Evolutionary conservation across 2,113 vertebrate genomes (phyloP).

Genomic region (Rynchops niger): DNA sequence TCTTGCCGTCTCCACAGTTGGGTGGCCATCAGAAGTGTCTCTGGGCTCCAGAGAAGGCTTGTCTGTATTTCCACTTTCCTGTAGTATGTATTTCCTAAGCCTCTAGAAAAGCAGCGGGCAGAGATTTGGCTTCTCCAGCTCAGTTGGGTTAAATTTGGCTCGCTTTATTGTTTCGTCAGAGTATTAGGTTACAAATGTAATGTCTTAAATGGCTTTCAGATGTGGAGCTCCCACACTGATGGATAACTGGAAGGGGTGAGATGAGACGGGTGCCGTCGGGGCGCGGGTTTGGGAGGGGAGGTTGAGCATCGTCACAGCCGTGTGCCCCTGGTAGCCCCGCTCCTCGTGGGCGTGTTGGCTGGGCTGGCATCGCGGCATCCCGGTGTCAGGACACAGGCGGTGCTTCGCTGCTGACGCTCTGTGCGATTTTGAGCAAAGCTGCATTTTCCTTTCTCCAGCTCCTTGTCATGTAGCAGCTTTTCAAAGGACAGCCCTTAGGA

Average conservation of each 20-base stretch:
- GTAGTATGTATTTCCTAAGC: not conserved
- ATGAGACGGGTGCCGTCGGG: rapidly evolving
- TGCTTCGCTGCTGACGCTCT: not conserved
- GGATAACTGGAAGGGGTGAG: not conserved
- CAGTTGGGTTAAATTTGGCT: not conserved
- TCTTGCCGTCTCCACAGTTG: not conserved
- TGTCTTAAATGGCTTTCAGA: not conserved
- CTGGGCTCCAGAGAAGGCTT: not conserved
- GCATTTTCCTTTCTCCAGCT: not conserved
- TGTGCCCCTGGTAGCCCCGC: not conserved
- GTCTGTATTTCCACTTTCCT: not conserved
- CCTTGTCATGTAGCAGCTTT: not conserved
- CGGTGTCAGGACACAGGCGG: rapidly evolving
- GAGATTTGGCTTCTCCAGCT: not conserved
- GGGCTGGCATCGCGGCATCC: not conserved
- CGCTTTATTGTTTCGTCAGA: not conserved
- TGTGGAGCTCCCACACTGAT: not conserved
- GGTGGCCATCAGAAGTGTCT: not conserved
- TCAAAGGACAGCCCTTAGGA: not conserved
- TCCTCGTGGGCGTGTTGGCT: not conserved
- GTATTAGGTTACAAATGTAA: not conserved
- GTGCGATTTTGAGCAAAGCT: not conserved
- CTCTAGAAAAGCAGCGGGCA: not conserved
- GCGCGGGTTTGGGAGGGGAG: not conserved
- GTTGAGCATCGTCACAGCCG: not conserved